Base-by-base conservation (phyloP, 2,888 invertebrate species). In the Lomographa bimaculata region DNA sequence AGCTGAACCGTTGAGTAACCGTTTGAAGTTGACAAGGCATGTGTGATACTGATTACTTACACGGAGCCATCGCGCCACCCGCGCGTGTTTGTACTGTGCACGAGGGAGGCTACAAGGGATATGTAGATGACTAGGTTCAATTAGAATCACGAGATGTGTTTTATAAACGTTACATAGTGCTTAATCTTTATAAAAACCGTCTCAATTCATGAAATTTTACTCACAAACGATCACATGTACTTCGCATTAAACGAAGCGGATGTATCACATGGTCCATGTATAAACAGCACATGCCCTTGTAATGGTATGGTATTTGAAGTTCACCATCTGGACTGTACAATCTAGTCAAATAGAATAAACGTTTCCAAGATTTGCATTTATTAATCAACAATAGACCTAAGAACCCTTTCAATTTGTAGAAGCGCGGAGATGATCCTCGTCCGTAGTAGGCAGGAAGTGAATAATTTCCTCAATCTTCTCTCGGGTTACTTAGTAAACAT, bases 21-120 rank as follows among this genome's bases (percentile, higher is more conserved):
- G 60, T 65, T 68, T 67, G 63, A 68, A 57, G 60, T 63, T 57
- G 63, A 57, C 57, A 59, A 61, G 62, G 53, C 54, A 50, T 55
- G 60, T 61, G 57, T 52, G 50, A 49, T 50, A n/a, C n/a, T n/a
- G n/a, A n/a, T n/a, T n/a, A n/a, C n/a, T n/a, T 45, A 43, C 29
- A 37, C 38, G 18, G 35, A 24, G 26, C 18, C 24, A 23, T 27
- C 23, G 43, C 32, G 25, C 25, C 32, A 25, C 35, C 32, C 21
- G 21, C 24, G 32, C 33, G 2, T 11, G 17, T 29, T 21, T 29
- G 7, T 11, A 29, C 21, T 11, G 8, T 14, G 14, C 2, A 14
- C 14, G 14, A 20, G 24, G 27, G 12, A 12, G 12, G 16, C 9
- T 34, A 5, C 5, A 8, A 14, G 6, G 14, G 20, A 40, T 18